Evolutionary conservation across 1,140 invertebrate species (phyloP).

Genomic region (Meloidogyne floridensis): DNA sequence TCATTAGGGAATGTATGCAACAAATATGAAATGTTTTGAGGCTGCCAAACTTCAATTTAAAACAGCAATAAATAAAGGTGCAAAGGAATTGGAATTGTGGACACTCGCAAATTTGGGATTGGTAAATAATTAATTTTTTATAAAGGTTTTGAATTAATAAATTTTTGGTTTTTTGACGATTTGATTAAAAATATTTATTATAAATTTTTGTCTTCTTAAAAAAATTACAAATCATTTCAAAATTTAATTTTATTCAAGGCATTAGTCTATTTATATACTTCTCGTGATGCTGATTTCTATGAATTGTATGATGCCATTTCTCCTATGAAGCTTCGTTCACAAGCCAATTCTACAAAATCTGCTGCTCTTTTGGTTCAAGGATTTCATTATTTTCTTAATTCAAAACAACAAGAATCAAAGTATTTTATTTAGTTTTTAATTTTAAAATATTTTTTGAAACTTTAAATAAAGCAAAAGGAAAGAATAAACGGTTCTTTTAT

Average conservation of each 20-base stretch:
- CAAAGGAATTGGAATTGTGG: conserved; percentile 36
- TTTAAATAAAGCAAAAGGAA: no score
- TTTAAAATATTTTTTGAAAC: conserved; percentile 14
- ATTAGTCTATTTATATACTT: conserved; percentile 35
- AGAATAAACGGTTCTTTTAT: no score
- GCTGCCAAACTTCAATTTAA: conserved; percentile 43
- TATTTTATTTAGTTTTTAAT: background rate
- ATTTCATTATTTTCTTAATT: conserved; percentile 41
- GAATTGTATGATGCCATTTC: conserved; percentile 42
- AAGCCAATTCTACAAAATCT: conserved; percentile 36
- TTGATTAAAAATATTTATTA: no score
- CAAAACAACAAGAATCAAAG: conserved; percentile 43
- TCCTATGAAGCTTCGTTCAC: conserved; percentile 27
- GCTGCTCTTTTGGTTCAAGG: conserved; percentile 42
- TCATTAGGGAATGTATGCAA: conserved; percentile 47
- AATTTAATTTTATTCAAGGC: conserved; percentile 6
- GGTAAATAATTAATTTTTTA: background rate
- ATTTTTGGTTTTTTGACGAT: no score
- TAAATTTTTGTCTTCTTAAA: background rate
- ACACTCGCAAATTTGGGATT: conserved; percentile 38
- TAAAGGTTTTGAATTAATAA: no score
- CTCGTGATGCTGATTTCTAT: conserved; percentile 40
- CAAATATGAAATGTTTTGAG: conserved; percentile 36
- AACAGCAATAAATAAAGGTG: conserved; percentile 32
- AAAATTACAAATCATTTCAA: background rate